phyloP scores from a whole-genome alignment of 2,888 invertebrate species.

The Morpho helenor region DNA sequence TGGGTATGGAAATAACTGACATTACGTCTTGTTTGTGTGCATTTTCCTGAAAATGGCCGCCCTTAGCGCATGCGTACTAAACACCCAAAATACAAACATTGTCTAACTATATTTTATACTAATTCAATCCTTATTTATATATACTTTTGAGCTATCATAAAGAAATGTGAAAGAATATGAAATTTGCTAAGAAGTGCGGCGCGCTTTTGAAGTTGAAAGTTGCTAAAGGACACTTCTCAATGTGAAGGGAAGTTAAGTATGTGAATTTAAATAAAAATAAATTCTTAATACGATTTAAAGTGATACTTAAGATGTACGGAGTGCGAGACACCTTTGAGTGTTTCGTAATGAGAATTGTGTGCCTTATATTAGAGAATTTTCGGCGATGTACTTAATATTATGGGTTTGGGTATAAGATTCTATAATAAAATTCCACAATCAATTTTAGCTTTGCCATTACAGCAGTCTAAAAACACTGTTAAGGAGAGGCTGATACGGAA shows the following conservation, averaged over 20 bases:
- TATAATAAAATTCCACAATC: no score
- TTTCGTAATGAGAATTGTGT: no score
- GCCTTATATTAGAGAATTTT: no score
- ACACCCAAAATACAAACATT: conserved; percentile 16
- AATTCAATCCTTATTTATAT: conserved; percentile 26
- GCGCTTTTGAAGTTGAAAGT: conserved; percentile 68
- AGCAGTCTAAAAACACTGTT: no score
- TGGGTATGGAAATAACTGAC: conserved; percentile 33
- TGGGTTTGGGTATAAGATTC: no score
- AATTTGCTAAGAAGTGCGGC: conserved; percentile 38
- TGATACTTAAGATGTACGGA: no score
- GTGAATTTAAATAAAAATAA: not conserved
- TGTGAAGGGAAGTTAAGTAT: not conserved
- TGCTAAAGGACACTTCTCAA: conserved; percentile 59
- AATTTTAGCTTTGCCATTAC: no score
- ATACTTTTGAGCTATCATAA: conserved; percentile 12
- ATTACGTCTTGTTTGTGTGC: conserved; percentile 39
- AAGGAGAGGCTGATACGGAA: no score
- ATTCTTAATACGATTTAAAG: no score
- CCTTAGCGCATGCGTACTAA: conserved; percentile 54
- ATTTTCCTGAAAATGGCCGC: conserved; percentile 71
- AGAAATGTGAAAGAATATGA: conserved; percentile 1
- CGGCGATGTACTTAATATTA: no score
- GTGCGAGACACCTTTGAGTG: no score
- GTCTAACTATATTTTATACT: not conserved